Evolutionary conservation across 1,140 invertebrate genomes (phyloP), one percentile per base, ranked within the genome.

Genomic region (Probaryconus sp.): DNA sequence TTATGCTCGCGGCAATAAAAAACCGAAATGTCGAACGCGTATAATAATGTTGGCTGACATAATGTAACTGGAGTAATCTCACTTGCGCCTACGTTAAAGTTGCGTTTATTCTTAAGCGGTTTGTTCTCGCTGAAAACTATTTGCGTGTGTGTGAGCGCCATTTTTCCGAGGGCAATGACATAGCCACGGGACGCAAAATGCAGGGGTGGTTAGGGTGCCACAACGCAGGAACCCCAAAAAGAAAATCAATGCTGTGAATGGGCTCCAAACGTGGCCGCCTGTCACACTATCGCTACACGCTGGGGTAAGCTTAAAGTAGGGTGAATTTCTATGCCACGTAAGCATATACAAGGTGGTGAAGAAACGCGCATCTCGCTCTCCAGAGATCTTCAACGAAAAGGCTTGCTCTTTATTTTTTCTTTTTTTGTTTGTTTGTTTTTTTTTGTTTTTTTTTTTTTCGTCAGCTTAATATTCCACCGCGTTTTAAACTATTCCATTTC

Each of bases 181-280:
- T 45, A 69, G 75, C 76, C 67, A 56, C 45, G 33, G 45, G 37
- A 72, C 71, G 65, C 63, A 75, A 69, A 64, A 61, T 58, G 69
- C 51, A 56, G 60, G 60, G 64, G 67, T 78, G 69, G 75, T 70
- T 58, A 70, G 79, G 55, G 51, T 33, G 47, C 73, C 56, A 47
- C 38, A 67, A 76, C 64, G 64, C 70, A 63, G 73, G 78, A 76
- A 76, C 73, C 77, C 75, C 73, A 78, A 81, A 82, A 82, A 79
- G 77, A 83, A 83, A 83, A 84, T 84, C 83, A 82, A 84, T 83
- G 83, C 78, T 35, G 80, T 69, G 79, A 82, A 83, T 81, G 78
- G 79, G 77, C 79, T 81, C 74, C 56, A 56, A 80, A 73, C 79
- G 63, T 76, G 65, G 76, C 65, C 77, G 77, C 65, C 78, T 77